A percentile compares a stretch with the other conserved stretches of the same genome.
phyloP scores from a whole-genome alignment of 2,113 vertebrate species.

The Neolamprologus modestus region DNA sequence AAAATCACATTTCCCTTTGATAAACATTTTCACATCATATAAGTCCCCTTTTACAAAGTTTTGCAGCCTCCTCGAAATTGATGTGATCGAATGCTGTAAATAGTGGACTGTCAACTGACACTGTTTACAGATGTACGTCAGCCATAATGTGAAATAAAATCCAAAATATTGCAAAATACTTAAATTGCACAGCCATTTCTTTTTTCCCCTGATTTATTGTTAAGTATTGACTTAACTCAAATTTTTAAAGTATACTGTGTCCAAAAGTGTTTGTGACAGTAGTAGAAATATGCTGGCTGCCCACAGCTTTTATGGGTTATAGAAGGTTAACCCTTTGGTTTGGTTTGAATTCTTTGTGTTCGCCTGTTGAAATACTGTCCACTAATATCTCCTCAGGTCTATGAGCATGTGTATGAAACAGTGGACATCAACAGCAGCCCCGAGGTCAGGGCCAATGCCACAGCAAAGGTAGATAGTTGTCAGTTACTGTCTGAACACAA shows the following conservation, averaged over 20 bases:
- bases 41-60: background rate
- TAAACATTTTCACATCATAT: background rate
- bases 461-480: constrained; percentile 82
- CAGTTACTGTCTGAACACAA: background rate
- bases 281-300: background rate
- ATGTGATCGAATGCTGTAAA: background rate
- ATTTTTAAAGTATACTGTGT: background rate
- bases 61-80: background rate
- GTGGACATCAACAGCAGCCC: constrained; percentile 98
- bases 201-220: background rate
- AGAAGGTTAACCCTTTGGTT: background rate
- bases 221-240: background rate
- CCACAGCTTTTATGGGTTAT: background rate
- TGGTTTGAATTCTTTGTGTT: background rate
- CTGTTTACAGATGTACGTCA: background rate
- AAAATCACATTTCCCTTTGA: background rate
- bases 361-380: background rate
- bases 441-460: constrained; percentile 95
- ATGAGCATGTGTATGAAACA: constrained; percentile 97
- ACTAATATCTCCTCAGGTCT: constrained; percentile 77
- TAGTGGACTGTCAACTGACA: background rate
- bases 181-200: background rate
- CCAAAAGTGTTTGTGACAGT: background rate
- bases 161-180: background rate
- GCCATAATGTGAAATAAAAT: background rate